Base-by-base conservation (phyloP, 1,140 invertebrate genomes). In the Neodiprion lecontei region DNA sequence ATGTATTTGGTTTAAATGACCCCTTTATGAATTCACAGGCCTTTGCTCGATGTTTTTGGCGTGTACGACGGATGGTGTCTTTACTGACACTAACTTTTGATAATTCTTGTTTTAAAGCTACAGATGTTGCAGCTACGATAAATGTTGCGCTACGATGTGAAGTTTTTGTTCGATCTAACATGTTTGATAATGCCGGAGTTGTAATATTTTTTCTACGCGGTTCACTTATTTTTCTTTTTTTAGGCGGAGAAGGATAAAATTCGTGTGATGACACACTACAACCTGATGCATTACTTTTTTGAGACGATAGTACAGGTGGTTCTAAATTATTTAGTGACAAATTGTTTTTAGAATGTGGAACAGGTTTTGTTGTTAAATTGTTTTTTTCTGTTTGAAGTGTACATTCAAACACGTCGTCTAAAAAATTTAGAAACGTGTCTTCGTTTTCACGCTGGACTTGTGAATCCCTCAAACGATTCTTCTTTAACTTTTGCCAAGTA, bases 81-180 rank as follows among this genome's bases (percentile, higher is more conserved):
- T 76, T 68, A 10, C 28, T 68, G 10, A 68, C n/a, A 68, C 17
- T 17, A 70, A 70, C 61, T 65, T 70, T 70, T 47, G 23, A 70
- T 70, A 70, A 70, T 70, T 74, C 50, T 69, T 74, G 49, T 17
- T 74, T 70, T 28, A 74, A 47, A 74, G 68, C 70, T 61, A 61
- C 61, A 70, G 67, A 74, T 70, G 73, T 65, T 65, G 68, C 73
- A 70, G 73, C 73, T 74, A 70, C n/a, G 69, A 74, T 74, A 23
- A 74, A 68, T 74, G 73, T 70, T 47, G 73, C 73, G 7, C 47
- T n/a, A 74, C 69, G 73, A 61, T 74, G 53, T 49, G 73, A 74
- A 53, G 73, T 74, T 70, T 74, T 74, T 69, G 73, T 74, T 53
- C 73, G 73, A 74, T 74, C 73, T 40, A 74, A 47, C 73, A 74